Base-by-base conservation (phyloP, 1,140 invertebrate species). In the Trichonephila clavipes region DNA sequence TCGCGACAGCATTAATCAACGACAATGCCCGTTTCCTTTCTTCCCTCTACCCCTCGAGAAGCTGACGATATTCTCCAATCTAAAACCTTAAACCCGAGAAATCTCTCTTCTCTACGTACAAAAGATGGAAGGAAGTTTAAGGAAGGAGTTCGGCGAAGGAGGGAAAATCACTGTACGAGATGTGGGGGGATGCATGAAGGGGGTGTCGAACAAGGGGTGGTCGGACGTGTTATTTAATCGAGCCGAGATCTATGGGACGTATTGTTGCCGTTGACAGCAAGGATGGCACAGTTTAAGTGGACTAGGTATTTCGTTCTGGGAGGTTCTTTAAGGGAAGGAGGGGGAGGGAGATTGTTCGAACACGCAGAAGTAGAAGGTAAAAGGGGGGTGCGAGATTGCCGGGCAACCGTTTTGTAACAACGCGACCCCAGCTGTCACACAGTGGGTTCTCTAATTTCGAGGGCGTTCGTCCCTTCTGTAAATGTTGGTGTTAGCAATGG, bases 1-100 rank as follows among this genome's bases (percentile, higher is more conserved):
- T 92, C 40, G 81, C 90, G 90, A 92, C 90, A 92, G 62, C 82
- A 86, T 92, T 92, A 92, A 92, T 92, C 90, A 92, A 92, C 90
- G 77, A 92, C 90, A 92, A 92, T 92, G 90, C 81, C n/a, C 28
- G 81, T 92, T 83, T 92, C 40, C 61, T 58, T 85, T 64, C 82
- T 82, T 59, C n/a, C 81, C 90, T 19, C n/a, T 12, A 28, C 72
- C 82, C 59, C 82, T 61, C 40, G 14, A n/a, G 24, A 59, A 62
- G 72, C 44, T 24, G 59, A 58, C 66, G 51, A 85, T 85, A 51
- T 85, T 85, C 86, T 72, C 88, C 88, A 89, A 89, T 77, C 88
- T 44, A 82, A 66, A 34, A 92, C 90, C 90, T 92, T 92, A 92
- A 91, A 91, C 77, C 90, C 59, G 18, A 28, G 28, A 64, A 85